These are phyloP conservation scores for Desmophyllum pertusum DNA, from an alignment of 92 coral and sea anemone species.

Conservation along the genomic window DNA sequence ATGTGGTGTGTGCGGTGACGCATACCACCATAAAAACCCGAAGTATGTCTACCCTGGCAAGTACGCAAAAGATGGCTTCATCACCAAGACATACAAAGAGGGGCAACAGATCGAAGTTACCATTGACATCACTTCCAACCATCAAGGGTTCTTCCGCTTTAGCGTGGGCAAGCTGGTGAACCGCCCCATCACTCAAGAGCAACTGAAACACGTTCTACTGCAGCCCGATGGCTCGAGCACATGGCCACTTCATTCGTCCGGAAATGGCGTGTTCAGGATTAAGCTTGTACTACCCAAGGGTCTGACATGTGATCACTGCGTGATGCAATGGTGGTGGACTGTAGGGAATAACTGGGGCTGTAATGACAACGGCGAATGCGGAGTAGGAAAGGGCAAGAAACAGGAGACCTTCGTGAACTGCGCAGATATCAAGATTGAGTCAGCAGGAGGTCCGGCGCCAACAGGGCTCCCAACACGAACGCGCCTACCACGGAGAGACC, in stretches of 20 bases:
- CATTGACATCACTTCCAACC: constrained; percentile 75
- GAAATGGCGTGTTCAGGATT: constrained; percentile 42
- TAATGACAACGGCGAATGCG: constrained; percentile 59
- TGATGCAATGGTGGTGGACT: constrained; percentile 98
- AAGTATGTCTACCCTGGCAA: constrained; percentile 55
- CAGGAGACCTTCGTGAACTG: constrained; percentile 79
- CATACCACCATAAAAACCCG: constrained; percentile 44
- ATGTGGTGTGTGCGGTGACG: constrained; percentile 73
- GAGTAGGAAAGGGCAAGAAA: constrained; percentile 63
- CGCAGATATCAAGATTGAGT: constrained; percentile 60
- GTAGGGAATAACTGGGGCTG: constrained; percentile 94
- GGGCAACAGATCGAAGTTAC: constrained; percentile 63
- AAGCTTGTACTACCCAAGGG: constrained; percentile 73
- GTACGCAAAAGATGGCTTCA: constrained; percentile 54
- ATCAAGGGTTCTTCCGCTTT: constrained; percentile 79
- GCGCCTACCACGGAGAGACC: constrained; percentile 29
- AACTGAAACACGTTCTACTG: constrained; percentile 61
- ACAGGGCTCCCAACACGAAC: background rate
- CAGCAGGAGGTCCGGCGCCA: constrained; percentile 38
- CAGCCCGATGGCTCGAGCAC: constrained; percentile 55
- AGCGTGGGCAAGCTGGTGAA: constrained; percentile 70
- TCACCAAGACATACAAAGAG: constrained; percentile 63
- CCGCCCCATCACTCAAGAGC: constrained; percentile 81
- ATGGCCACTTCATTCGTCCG: constrained; percentile 45
- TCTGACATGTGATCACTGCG: constrained; percentile 88